Percentiles rank a stretch among this genome's conserved stretches.
Evolutionary conservation across 2,113 vertebrate species (phyloP).

Genomic region (Gobio gobio): DNA sequence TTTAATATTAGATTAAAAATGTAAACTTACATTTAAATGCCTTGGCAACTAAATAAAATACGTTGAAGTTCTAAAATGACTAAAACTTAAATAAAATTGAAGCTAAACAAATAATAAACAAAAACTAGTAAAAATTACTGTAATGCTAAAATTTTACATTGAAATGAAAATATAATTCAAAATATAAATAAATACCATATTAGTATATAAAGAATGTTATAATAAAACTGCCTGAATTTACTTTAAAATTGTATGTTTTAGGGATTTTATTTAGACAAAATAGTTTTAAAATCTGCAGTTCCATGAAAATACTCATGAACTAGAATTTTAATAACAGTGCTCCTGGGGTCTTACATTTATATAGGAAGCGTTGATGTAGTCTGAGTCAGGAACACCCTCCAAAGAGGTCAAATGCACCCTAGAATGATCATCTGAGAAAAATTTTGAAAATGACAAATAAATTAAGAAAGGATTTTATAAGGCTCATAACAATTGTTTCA

Average conservation of each 20-base stretch:
- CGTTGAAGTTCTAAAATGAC: background rate
- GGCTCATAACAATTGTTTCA: no score
- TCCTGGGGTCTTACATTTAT: conserved; percentile 87
- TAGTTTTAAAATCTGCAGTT: background rate
- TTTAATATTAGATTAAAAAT: background rate
- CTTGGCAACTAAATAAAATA: background rate
- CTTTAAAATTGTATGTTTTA: background rate
- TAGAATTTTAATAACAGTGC: background rate
- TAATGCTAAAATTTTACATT: background rate
- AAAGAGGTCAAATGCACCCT: conserved; percentile 92
- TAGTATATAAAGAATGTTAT: background rate
- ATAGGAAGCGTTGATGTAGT: conserved; percentile 98
- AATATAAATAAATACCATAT: background rate
- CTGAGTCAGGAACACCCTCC: conserved; percentile 96
- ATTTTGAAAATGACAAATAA: background rate
- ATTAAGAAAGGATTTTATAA: background rate
- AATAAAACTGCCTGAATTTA: background rate
- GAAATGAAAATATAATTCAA: background rate
- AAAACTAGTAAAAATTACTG: background rate
- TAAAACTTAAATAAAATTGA: background rate
- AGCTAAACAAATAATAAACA: background rate
- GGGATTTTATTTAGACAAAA: background rate
- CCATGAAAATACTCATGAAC: background rate
- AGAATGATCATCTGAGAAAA: conserved; percentile 90
- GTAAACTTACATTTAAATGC: background rate